phyloP scores from a whole-genome alignment of 2,797 vertebrate genomes.

The Sphenopsis melanotis region DNA sequence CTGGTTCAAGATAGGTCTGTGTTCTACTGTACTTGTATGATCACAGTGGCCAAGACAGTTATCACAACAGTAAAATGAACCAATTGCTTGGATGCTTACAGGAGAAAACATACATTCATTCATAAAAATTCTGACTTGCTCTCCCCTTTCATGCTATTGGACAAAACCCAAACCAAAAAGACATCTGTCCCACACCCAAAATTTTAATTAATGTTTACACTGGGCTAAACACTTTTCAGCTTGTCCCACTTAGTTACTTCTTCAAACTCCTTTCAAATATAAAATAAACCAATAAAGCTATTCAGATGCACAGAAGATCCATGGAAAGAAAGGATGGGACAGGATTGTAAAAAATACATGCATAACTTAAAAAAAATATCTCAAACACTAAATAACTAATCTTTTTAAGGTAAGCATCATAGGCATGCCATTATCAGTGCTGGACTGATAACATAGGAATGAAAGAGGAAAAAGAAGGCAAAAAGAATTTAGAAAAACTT shows the following conservation, averaged over 20 bases:
- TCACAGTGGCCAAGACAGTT: background rate
- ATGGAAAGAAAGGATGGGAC: background rate
- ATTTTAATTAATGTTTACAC: background rate
- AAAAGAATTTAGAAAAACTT: constrained; percentile 27
- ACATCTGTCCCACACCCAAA: background rate
- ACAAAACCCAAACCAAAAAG: background rate
- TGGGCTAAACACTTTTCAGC: background rate
- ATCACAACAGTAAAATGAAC: background rate
- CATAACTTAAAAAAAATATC: constrained; percentile 4
- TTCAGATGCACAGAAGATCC: constrained; percentile 44
- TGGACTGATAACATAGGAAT: constrained; percentile 24
- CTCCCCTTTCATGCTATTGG: background rate
- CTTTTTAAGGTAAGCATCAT: background rate
- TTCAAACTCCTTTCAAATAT: background rate
- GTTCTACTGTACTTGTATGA: background rate
- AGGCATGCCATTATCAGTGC: constrained; percentile 46
- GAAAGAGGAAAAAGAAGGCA: background rate
- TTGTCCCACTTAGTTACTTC: background rate
- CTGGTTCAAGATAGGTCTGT: background rate
- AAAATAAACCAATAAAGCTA: background rate
- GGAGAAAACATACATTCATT: background rate
- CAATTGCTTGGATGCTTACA: background rate
- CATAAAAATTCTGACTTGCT: background rate
- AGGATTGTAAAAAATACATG: constrained; percentile 2
- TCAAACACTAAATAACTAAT: background rate